Evolutionary conservation across 2,113 vertebrate genomes (phyloP), one percentile per base, ranked within the genome.

Genomic region (Eclectus roratus): DNA sequence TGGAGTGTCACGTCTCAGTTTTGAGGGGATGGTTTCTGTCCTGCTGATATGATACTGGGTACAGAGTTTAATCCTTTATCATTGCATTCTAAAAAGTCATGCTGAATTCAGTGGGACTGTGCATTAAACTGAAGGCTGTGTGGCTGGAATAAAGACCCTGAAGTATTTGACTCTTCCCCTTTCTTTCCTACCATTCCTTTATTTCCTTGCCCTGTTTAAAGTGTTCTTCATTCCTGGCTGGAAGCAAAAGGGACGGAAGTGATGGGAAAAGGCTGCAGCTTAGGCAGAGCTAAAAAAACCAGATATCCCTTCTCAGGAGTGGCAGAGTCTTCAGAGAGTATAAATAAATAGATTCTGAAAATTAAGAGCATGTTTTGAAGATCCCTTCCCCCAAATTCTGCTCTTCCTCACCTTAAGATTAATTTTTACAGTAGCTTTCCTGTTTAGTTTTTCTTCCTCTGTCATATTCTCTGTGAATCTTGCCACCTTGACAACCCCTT

Each of bases 401-500:
- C 39, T 6, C 31, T 65, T 80, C 28, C 37, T 92, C 3, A 0
- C 44, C 17, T 49, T 92, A 37, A 63, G 41, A 58, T 44, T 63
- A 70, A 73, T 77, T 14, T 80, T 70, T 65, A 37, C 17, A 56
- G 11, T 72, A 47, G 21, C 5, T 94, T 83, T 63, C 41, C 20
- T 63, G 10, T 27, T 29, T 56, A 17, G 27, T 11, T 72, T 91
- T 88, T 73, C 35, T 70, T 65, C 21, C 14, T 73, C 50, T 82
- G 7, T 33, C 1, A 2, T 27, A 11, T 47, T 35, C 2, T 58
- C 29, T 47, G 13, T 69, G 65, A 71, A 37, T 88, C 31, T 83
- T 1, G 0, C 3, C 31, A 86, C 4, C 20, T 15, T 35, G 18
- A n/a, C 5, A 25, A 13, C 28, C 19, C 13, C 8, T 65, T 19